phyloP scores from a whole-genome alignment of 2,888 invertebrate genomes.

The Dasysyrphus albostriatus region DNA sequence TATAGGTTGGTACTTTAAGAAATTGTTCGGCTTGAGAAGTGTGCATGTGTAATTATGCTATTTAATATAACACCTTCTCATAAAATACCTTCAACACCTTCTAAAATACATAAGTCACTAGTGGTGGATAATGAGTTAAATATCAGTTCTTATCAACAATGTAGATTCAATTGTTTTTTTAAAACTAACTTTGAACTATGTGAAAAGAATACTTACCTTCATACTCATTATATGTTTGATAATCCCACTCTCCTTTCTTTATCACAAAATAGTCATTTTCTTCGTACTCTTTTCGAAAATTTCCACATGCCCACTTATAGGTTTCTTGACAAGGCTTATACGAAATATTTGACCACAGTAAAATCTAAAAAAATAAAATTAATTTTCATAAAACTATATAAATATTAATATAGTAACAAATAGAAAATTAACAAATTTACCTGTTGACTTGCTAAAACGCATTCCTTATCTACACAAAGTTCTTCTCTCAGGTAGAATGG shows the following conservation, averaged over 20 bases:
- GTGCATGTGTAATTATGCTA: too few relatives aligned
- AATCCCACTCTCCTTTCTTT: slow-evolving; percentile 83
- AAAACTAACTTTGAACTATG: too few relatives aligned
- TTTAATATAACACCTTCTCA: too few relatives aligned
- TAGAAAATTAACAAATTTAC: slow-evolving; percentile 54
- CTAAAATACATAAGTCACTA: too few relatives aligned
- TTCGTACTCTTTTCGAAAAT: slow-evolving; percentile 81
- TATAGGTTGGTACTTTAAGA: too few relatives aligned
- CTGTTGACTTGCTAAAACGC: slow-evolving; percentile 82
- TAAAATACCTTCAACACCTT: too few relatives aligned
- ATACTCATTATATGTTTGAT: slow-evolving; percentile 82
- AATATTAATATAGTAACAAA: neutral
- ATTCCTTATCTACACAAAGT: slow-evolving; percentile 82
- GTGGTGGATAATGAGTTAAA: too few relatives aligned
- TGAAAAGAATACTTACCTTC: slow-evolving; percentile 79
- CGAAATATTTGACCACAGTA: slow-evolving; percentile 82
- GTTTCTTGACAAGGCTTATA: slow-evolving; percentile 82
- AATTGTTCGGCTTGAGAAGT: too few relatives aligned
- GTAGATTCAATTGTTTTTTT: too few relatives aligned
- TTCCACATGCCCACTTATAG: slow-evolving; percentile 83
- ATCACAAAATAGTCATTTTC: slow-evolving; percentile 82
- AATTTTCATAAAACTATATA: neutral
- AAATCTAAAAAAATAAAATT: slow-evolving; percentile 77
- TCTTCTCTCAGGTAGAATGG: slow-evolving; percentile 82
- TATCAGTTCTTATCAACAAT: too few relatives aligned